Evolutionary conservation across 2,113 vertebrate genomes (phyloP), one percentile per base, ranked within the genome.

Genomic region (Malurus elegans): DNA sequence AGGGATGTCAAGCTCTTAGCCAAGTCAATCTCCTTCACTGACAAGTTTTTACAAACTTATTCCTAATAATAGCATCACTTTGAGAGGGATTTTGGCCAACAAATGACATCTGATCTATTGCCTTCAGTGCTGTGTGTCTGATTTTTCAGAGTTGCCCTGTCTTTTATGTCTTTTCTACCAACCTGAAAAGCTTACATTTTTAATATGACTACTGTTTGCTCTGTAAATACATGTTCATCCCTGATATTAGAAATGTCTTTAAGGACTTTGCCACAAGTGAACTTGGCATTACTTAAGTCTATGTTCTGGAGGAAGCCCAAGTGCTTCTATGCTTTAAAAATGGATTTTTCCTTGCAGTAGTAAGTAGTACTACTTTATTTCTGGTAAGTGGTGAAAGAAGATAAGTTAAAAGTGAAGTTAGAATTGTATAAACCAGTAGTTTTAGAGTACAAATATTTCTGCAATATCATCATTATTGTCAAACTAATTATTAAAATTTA

Each of bases 1-100:
- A 0, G 44, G 34, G 34, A 67, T 93, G 92, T 94, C 88, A 92
- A 14, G 24, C 86, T 80, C 75, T 67, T 62, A 90, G 86, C 86
- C 72, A 90, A 94, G 88, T 90, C 91, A 76, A 88, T 93, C 91
- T 83, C 86, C 75, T 90, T 80, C 71, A 67, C 64, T 88, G 95
- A 96, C 87, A 95, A 90, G 81, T 70, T 96, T 91, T 91, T 95
- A 88, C 58, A 90, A 94, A 91, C 32, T 86, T 94, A 82, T 70
- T 94, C 74, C 91, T 91, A 95, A 85, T 90, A 88, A 90, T 50
- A 90, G 79, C 51, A 88, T 90, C 81, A 40, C 32, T 93, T 93
- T 65, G 50, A 96, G 62, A 73, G 32, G 38, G 62, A 74, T 82
- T 93, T 94, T 76, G 58, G 85, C 85, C 71, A 90, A 62, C 31